A percentile compares a stretch with the other conserved stretches of the same genome.
These are phyloP conservation scores for Parthenolecanium corni DNA, from an alignment of 2,888 invertebrate genomes.

Conservation along the genomic window DNA sequence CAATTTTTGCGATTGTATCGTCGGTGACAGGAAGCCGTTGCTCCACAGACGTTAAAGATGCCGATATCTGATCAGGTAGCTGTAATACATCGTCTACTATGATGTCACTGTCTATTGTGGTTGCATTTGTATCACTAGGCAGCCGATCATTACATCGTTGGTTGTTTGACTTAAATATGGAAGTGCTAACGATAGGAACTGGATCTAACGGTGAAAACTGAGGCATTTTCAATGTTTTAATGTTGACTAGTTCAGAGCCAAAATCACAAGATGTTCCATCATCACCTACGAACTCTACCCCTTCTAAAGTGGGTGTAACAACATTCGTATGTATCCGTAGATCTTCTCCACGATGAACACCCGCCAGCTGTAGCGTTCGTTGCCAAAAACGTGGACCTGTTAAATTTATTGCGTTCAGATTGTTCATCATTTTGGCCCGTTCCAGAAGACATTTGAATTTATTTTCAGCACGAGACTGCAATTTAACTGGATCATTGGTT, in stretches of 20 bases:
- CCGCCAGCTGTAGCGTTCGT: slow-evolving; percentile 13
- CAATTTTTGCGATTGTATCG: too few species aligned
- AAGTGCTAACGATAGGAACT: too few species aligned
- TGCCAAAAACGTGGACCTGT: slow-evolving; percentile 11
- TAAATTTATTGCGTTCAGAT: not conserved
- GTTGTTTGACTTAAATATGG: too few species aligned
- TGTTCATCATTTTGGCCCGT: not conserved
- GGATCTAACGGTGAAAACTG: not conserved
- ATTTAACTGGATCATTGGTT: slow-evolving; percentile 6
- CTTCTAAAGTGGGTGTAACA: not conserved
- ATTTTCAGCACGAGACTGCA: slow-evolving; percentile 6
- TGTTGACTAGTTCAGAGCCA: too few species aligned
- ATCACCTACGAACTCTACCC: not conserved
- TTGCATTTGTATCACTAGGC: too few species aligned
- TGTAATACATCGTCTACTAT: too few species aligned
- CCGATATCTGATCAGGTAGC: too few species aligned
- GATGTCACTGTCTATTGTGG: too few species aligned
- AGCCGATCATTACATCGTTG: too few species aligned
- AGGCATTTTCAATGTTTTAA: not conserved
- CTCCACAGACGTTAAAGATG: too few species aligned
- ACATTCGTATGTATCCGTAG: not conserved
- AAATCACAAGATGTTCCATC: too few species aligned
- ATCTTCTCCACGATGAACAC: not conserved
- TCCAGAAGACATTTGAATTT: slow-evolving; percentile 5
- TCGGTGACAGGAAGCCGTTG: too few species aligned